Evolutionary conservation across 2,113 vertebrate species (phyloP).

Genomic region (Dolichotis patagonum): DNA sequence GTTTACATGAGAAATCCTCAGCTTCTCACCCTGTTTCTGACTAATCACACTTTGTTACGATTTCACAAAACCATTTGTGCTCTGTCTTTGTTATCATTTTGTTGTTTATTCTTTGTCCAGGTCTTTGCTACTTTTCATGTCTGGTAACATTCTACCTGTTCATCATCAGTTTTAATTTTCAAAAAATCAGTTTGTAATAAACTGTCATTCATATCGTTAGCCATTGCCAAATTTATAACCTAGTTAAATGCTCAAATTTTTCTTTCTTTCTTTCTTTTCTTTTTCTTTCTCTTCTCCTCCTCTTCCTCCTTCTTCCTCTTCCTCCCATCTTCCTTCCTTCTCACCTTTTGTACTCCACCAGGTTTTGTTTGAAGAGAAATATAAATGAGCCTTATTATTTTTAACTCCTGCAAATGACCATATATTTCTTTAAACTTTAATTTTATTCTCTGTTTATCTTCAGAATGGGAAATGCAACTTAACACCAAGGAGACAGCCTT

Average conservation of each 20-base stretch:
- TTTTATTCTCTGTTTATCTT: slow-evolving; percentile 37
- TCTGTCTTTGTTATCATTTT: neutral
- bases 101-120: neutral
- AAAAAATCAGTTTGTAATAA: neutral
- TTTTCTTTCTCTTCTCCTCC: neutral
- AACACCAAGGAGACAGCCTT: neutral
- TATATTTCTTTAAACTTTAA: neutral
- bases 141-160: neutral
- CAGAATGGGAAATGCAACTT: slow-evolving; percentile 56
- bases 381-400: neutral
- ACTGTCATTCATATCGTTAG: neutral
- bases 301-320: too few species aligned
- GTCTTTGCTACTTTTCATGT: neutral
- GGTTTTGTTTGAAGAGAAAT: neutral
- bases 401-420: neutral
- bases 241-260: neutral
- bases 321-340: too few species aligned
- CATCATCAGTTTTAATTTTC: slow-evolving; percentile 1
- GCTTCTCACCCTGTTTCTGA: neutral
- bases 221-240: neutral
- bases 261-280: neutral
- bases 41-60: neutral
- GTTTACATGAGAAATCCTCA: neutral
- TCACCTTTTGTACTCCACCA: neutral
- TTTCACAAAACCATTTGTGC: neutral